A percentile compares a stretch with the other conserved stretches of the same genome.
These are phyloP conservation scores for Machimus atricapillus DNA, from an alignment of 2,888 invertebrate genomes.

Conservation along the genomic window DNA sequence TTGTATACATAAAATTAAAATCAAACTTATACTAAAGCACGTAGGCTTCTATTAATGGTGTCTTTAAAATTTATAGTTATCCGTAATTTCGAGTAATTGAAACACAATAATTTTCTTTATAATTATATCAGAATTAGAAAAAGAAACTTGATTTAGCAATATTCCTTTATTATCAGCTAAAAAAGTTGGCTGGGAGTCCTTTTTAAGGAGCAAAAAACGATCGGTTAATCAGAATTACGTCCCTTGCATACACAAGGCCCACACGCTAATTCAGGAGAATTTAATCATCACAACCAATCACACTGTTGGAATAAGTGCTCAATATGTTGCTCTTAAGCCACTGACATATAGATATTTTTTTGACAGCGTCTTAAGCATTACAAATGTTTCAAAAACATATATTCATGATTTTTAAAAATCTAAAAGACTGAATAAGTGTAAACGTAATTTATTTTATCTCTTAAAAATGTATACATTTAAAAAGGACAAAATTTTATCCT, in stretches of 20 bases:
- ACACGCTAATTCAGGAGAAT: constrained; percentile 51
- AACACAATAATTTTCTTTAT: background rate
- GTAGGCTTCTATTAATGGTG: constrained; percentile 12
- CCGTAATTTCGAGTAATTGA: constrained; percentile 3
- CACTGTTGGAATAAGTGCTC: background rate
- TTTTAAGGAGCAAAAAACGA: background rate
- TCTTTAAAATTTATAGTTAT: background rate
- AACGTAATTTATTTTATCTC: background rate
- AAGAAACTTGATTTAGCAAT: background rate
- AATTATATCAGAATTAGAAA: background rate
- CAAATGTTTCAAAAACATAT: background rate
- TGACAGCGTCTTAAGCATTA: background rate
- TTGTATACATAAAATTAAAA: constrained; percentile 42
- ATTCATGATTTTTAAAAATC: background rate
- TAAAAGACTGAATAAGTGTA: constrained; percentile 23
- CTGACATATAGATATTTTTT: too few relatives aligned
- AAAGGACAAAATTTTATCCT: constrained; percentile 60
- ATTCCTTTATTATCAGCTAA: background rate
- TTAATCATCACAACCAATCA: constrained; percentile 47
- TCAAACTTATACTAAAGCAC: constrained; percentile 27
- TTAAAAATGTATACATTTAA: constrained; percentile 18
- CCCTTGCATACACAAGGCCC: constrained; percentile 51
- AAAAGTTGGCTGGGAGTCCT: background rate
- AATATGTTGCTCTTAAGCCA: background rate
- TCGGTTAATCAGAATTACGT: constrained; percentile 53